Percentiles rank a stretch among this genome's conserved stretches.
Evolutionary conservation across 2,113 vertebrate species (phyloP).

Genomic region (Corythaeola cristata): DNA sequence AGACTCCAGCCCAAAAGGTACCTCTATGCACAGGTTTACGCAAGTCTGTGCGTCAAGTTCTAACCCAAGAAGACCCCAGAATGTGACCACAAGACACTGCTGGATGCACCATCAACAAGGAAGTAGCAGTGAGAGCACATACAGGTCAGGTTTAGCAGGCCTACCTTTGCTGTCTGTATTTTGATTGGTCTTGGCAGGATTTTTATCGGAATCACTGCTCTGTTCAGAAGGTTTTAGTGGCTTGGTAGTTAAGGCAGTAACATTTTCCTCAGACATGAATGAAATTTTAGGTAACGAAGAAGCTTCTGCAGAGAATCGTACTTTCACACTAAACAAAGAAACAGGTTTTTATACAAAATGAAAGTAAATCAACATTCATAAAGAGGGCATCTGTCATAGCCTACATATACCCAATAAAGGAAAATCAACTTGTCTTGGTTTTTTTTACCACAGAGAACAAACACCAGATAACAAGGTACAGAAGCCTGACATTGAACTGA

Average conservation of each 20-base stretch:
- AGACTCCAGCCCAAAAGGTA: not conserved
- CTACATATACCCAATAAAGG: not conserved
- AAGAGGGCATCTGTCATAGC: not conserved
- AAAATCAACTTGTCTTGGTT: not conserved
- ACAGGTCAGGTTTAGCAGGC: not conserved
- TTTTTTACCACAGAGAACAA: not conserved
- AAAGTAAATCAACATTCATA: not conserved
- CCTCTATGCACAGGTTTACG: not conserved
- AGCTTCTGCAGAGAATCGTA: conserved; percentile 70
- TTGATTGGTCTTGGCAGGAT: not conserved
- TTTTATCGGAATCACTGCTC: not conserved
- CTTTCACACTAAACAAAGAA: conserved; percentile 69
- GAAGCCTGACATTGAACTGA: not conserved
- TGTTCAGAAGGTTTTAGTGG: not conserved
- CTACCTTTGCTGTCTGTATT: conserved; percentile 3
- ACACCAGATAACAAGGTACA: not conserved
- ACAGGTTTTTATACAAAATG: not conserved
- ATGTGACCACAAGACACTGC: not conserved
- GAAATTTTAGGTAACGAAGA: conserved; percentile 68
- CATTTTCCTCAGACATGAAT: conserved; percentile 40
- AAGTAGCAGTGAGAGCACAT: not conserved
- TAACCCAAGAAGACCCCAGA: not conserved
- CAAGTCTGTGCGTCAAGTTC: not conserved
- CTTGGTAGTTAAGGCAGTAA: not conserved
- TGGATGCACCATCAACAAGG: not conserved